Evolutionary conservation across 2,888 invertebrate species (phyloP), one percentile per base, ranked within the genome.

Genomic region (Nemotelus nigrinus): DNA sequence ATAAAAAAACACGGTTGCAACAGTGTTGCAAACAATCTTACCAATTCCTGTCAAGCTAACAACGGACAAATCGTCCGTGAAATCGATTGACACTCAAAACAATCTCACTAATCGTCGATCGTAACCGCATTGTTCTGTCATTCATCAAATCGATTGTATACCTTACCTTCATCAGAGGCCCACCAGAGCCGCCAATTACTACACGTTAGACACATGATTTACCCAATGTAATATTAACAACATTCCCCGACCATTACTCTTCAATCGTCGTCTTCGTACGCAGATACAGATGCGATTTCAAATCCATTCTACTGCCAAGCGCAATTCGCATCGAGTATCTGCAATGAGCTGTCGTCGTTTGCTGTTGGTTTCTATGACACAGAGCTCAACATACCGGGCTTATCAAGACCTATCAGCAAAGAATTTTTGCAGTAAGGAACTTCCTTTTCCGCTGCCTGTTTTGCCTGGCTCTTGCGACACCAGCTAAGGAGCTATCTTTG

Each of bases 361-460:
- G 60, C 60, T 8, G 6, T 2, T 25, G 25, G 25, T 25, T 25
- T 25, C 25, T 25, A 57, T 57, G 57, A 57, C 57, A 25, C 7
- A 3, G 39, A 60, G 3, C 41, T 41, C 60, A 60, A 60, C 25
- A 60, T 60, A 43, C 60, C 60, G 41, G 3, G 41, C 7, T 60
- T 60, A 60, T 60, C 60, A 60, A 41, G 60, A 25, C 25, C 60
- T 60, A 60, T 60, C 60, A 60, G 41, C 41, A 41, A 48, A 25
- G 39, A 65, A 65, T 48, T 48, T 68, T 68, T 68, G 67, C 67
- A 68, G 44, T 68, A 39, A 47, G 25, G 67, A 68, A 68, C 67
- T 68, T 68, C 67, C 67, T 68, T 68, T 68, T 68, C 67, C 67
- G 67, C 67, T 68, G 47, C 45, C 65, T 45, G 47, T 45, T 25